Evolutionary conservation across 2,888 invertebrate genomes (phyloP).

Genomic region (Eutolmus rufibarbis): DNA sequence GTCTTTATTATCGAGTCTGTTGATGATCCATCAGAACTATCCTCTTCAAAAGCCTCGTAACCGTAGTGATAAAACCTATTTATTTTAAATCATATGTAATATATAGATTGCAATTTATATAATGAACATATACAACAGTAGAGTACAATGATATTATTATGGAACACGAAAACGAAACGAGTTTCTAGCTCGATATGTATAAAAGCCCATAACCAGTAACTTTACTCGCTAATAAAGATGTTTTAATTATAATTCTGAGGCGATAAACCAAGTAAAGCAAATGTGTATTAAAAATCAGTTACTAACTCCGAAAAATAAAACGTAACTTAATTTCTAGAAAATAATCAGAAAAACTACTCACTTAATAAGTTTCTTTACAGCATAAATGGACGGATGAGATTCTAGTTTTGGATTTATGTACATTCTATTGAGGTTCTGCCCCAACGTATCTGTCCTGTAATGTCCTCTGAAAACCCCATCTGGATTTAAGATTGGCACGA

Average conservation of each 20-base stretch:
- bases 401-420: constrained; percentile 79
- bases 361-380: constrained; percentile 79
- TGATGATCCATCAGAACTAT: not conserved
- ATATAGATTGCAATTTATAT: not conserved
- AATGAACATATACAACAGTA: not conserved
- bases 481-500: constrained; percentile 90
- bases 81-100: not conserved
- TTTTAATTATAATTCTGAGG: not conserved
- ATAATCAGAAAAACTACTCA: constrained; percentile 52
- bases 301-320: not conserved
- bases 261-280: too few relatives aligned
- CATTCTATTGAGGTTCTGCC: constrained; percentile 87
- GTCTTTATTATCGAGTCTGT: not conserved
- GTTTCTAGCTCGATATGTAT: too few relatives aligned
- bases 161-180: too few relatives aligned
- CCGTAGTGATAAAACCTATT: constrained; percentile 75
- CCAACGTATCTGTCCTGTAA: constrained; percentile 85
- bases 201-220: too few relatives aligned
- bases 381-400: constrained; percentile 85
- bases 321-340: not conserved
- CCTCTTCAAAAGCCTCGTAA: constrained; percentile 63
- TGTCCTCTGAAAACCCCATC: constrained; percentile 89
- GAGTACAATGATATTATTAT: too few relatives aligned
- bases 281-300: too few relatives aligned
- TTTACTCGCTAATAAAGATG: not conserved